Percentiles rank a stretch among this genome's conserved stretches.
Conservation (phyloP, 2,113 vertebrate genomes). For the Pyxicephalus adspersus region DNA sequence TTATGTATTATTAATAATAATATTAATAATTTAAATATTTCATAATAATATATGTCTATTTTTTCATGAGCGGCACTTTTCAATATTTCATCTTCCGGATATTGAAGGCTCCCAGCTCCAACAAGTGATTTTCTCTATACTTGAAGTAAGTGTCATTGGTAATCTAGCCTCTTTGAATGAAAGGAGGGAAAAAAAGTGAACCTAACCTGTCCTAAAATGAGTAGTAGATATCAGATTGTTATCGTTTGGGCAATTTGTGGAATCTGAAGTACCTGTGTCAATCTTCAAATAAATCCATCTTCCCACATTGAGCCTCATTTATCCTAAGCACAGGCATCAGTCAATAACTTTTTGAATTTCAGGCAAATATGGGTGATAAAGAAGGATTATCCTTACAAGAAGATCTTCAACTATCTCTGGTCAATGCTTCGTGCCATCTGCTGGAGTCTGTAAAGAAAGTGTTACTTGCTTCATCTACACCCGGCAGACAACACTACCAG, state of each 20-base stretch:
- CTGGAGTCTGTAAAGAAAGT: constrained; percentile 51
- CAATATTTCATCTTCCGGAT: constrained; percentile 40
- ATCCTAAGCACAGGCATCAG: too few species aligned
- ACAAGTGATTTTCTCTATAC: constrained; percentile 47
- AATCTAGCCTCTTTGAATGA: not conserved
- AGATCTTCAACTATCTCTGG: constrained; percentile 44
- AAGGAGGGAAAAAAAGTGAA: too few species aligned
- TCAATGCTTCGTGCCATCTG: constrained; percentile 38
- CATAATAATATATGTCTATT: not conserved
- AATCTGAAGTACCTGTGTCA: too few species aligned
- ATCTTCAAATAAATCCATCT: too few species aligned
- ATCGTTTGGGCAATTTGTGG: too few species aligned
- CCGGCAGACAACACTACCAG: constrained; percentile 50
- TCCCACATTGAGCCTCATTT: too few species aligned
- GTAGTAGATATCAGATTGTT: too few species aligned
- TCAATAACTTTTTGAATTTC: not conserved
- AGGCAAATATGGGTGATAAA: constrained; percentile 56
- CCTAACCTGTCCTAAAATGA: too few species aligned
- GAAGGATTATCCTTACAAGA: constrained; percentile 46
- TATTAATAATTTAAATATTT: too few species aligned
- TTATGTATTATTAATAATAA: too few species aligned
- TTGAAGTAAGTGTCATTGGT: constrained; percentile 32
- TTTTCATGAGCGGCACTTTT: constrained; percentile 39
- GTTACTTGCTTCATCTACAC: constrained; percentile 37
- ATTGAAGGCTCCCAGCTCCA: constrained; percentile 31